A percentile compares a stretch with the other conserved stretches of the same genome.
phyloP scores from a whole-genome alignment of 2,797 vertebrate species.

The Eptatretus atami region DNA sequence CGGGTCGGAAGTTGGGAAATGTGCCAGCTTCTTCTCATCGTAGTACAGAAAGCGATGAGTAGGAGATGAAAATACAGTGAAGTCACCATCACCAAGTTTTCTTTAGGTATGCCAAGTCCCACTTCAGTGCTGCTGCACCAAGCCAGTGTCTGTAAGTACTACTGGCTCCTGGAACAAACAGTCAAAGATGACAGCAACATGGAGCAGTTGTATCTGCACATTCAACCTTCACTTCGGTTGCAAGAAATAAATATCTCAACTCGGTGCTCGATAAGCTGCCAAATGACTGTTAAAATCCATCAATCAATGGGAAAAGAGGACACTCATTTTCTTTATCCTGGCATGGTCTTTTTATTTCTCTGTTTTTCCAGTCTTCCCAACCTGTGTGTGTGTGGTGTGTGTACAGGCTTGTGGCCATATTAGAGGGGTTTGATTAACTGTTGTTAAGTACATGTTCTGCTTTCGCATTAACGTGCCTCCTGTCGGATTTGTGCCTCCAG shows the following conservation, averaged over 20 bases:
- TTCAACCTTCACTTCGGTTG: slow-evolving; percentile 42
- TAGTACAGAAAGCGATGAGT: slow-evolving; percentile 93
- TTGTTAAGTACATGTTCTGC: too few relatives aligned
- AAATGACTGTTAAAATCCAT: too few relatives aligned
- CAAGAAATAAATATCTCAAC: slow-evolving; percentile 13
- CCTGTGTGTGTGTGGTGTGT: neutral
- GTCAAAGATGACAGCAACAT: slow-evolving; percentile 8
- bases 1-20: slow-evolving; percentile 72
- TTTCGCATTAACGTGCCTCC: too few relatives aligned
- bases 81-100: slow-evolving; percentile 85
- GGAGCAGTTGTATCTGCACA: neutral
- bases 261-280: too few relatives aligned
- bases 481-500: too few relatives aligned
- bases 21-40: slow-evolving; percentile 81
- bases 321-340: too few relatives aligned
- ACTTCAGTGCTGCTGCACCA: slow-evolving; percentile 80
- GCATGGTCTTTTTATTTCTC: too few relatives aligned
- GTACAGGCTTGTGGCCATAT: neutral
- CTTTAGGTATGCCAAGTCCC: slow-evolving; percentile 69
- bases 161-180: slow-evolving; percentile 44
- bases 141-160: slow-evolving; percentile 67
- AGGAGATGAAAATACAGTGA: slow-evolving; percentile 67
- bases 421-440: neutral
- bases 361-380: neutral
- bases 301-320: too few relatives aligned